Evolutionary conservation across 2,888 invertebrate species (phyloP), one percentile per base, ranked within the genome.

Genomic region (Apeira syringaria): DNA sequence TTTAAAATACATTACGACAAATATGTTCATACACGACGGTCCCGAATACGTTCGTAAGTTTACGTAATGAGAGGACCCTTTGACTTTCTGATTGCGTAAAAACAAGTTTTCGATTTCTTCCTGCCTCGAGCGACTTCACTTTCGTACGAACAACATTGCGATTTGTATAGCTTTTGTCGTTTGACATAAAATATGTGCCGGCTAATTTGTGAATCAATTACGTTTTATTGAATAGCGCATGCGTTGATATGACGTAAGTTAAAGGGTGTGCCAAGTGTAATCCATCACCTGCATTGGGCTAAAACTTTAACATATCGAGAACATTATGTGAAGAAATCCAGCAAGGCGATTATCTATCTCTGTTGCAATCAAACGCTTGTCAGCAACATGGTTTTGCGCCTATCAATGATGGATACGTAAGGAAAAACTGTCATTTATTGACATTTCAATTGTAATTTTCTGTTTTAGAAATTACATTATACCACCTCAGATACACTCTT

Each of bases 21-120:
- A 24, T 22, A 36, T 20, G 34, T 38, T 53, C 47, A 50, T 50
- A 50, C 47, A 49, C 34, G 47, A 44, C 45, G 40, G 58, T 59
- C 67, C 61, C 46, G 53, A 48, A 54, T 47, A 55, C 52, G 56
- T 53, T 50, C 47, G 38, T 48, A 13, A 3, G 11, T 61, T 84
- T 80, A 70, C 72, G 77, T 69, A 82, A 84, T 61, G 51, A 59
- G 72, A 73, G 68, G 73, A 70, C 74, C 74, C 74, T 73, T 77
- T 70, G 64, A 66, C 78, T 78, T 78, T 74, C 72, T 65, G 70
- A 64, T 86, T 84, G 65, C 74, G 63, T 75, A 86, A 86, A 10
- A 50, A 52, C 67, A 37, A 61, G 77, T 76, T 82, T 79, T 79
- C 77, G 80, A 80, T 85, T 84, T 82, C 79, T 68, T 79, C 79